Conservation (phyloP, 1,140 invertebrate genomes). For the Conopomorpha cramerella region DNA sequence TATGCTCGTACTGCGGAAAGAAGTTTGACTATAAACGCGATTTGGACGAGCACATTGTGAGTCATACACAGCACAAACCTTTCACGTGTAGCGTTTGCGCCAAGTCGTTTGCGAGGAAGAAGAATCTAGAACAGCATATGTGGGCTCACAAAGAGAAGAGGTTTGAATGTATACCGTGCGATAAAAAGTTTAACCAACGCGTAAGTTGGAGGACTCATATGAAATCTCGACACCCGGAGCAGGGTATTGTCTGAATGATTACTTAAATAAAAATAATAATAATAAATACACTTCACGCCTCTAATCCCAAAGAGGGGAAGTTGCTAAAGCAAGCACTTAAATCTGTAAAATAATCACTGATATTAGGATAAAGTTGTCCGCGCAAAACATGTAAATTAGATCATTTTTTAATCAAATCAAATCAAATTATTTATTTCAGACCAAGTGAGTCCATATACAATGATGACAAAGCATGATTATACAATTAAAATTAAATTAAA, state of each 20-base stretch:
- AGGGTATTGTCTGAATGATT: neutral
- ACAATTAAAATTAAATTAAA: too few relatives aligned
- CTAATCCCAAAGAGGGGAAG: too few relatives aligned
- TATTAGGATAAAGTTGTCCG: too few relatives aligned
- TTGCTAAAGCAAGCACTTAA: too few relatives aligned
- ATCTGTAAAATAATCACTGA: too few relatives aligned
- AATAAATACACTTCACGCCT: too few relatives aligned
- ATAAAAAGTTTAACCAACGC: constrained; percentile 28
- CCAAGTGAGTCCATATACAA: too few relatives aligned
- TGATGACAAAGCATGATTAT: too few relatives aligned
- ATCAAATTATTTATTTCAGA: too few relatives aligned
- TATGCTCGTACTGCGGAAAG: constrained; percentile 9
- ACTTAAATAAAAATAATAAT: too few relatives aligned
- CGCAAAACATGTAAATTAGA: too few relatives aligned
- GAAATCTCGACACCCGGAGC: neutral
- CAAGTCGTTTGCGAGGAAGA: constrained; percentile 32
- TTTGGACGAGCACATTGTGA: neutral
- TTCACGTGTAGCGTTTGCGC: constrained; percentile 15
- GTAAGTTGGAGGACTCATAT: neutral
- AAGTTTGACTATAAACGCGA: constrained; percentile 6
- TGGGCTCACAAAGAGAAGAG: constrained; percentile 14
- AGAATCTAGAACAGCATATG: constrained; percentile 33
- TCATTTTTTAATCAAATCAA: too few relatives aligned
- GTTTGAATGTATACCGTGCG: constrained; percentile 25
- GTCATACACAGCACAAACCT: neutral